phyloP scores from a whole-genome alignment of 23 tunicate genomes.

The Halocynthia roretzi region DNA sequence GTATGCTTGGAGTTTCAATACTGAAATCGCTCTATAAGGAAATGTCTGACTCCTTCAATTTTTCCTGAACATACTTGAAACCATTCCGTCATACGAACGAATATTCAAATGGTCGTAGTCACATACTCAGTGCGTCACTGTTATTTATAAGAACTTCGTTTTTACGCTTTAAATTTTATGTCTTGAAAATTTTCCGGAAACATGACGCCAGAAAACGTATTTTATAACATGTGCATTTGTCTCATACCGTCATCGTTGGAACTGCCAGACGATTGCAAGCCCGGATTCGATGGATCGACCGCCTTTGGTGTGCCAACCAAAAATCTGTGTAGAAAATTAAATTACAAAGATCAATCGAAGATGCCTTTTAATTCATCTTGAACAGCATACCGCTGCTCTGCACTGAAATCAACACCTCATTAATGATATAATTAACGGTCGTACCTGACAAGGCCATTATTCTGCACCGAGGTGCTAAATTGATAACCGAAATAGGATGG shows the following conservation, averaged over 20 bases:
- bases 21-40: no score
- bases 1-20: no score
- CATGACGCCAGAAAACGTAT: no score
- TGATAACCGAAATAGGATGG: conserved; percentile 1
- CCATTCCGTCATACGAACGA: no score
- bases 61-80: no score
- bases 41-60: no score
- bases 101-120: no score
- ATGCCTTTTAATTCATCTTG: background rate
- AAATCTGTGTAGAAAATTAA: background rate
- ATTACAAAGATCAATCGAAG: background rate
- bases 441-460: background rate
- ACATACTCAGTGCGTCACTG: no score
- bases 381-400: background rate
- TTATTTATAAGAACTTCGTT: no score
- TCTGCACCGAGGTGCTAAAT: background rate
- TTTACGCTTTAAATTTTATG: no score
- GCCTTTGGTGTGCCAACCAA: background rate
- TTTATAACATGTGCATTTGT: no score
- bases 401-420: background rate
- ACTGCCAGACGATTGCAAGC: background rate
- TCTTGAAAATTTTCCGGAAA: background rate
- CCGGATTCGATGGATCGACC: conserved; percentile 3
- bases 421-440: background rate
- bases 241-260: no score